Percentiles rank a stretch among this genome's conserved stretches.
These are phyloP conservation scores for Florisuga fusca DNA, from an alignment of 2,797 vertebrate species.

Conservation along the genomic window DNA sequence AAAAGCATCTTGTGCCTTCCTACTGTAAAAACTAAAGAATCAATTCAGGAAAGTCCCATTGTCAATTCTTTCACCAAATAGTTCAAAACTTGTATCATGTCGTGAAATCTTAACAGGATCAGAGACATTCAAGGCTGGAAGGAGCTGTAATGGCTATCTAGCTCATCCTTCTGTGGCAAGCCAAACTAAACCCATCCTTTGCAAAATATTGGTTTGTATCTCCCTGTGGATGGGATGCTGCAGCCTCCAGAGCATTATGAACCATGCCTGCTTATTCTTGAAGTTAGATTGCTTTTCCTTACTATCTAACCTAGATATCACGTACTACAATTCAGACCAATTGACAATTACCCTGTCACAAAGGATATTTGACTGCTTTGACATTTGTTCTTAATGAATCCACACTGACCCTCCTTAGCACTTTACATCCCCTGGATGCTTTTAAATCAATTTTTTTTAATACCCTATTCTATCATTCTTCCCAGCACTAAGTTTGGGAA, in stretches of 20 bases:
- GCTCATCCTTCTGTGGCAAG: not conserved
- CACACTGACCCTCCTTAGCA: slow-evolving; percentile 48
- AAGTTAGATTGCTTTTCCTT: not conserved
- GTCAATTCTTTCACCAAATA: not conserved
- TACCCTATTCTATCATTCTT: slow-evolving; percentile 20
- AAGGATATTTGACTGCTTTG: slow-evolving; percentile 39
- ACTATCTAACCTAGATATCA: slow-evolving; percentile 1
- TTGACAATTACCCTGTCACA: slow-evolving; percentile 53
- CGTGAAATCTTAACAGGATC: not conserved
- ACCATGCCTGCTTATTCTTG: not conserved
- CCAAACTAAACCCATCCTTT: not conserved
- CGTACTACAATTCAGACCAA: slow-evolving; percentile 28
- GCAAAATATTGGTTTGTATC: not conserved
- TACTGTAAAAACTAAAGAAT: not conserved
- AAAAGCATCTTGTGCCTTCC: not conserved
- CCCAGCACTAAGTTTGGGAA: not conserved
- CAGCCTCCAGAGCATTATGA: not conserved
- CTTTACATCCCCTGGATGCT: slow-evolving; percentile 29
- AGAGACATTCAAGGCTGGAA: not conserved
- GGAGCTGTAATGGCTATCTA: not conserved
- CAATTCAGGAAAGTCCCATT: not conserved
- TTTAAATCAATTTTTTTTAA: slow-evolving; percentile 44
- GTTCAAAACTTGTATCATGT: not conserved
- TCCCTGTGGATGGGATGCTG: not conserved
- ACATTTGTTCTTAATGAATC: slow-evolving; percentile 68